Conservation (phyloP, 1,140 invertebrate genomes). For the Holotrichia oblita region DNA sequence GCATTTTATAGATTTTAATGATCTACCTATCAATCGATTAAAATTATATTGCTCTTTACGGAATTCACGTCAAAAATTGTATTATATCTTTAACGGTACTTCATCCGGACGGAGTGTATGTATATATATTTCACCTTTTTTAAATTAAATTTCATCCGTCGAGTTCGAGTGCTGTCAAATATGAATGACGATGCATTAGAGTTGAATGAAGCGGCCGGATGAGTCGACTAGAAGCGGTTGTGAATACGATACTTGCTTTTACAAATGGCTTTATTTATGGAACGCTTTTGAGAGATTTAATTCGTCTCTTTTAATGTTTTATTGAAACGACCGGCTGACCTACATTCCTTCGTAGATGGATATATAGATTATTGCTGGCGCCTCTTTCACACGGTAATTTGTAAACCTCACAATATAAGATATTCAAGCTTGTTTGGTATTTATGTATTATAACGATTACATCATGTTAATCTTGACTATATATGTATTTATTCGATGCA, state of each 20-base stretch:
- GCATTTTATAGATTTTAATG: too few species aligned
- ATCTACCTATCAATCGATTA: neutral
- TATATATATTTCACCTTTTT: neutral
- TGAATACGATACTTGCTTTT: slow-evolving; percentile 13
- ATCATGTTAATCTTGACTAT: too few species aligned
- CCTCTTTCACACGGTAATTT: neutral
- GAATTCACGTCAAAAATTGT: neutral
- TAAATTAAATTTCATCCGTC: neutral
- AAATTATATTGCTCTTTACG: neutral
- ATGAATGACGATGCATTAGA: neutral
- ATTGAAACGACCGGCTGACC: slow-evolving; percentile 4
- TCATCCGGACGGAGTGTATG: neutral
- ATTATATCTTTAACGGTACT: neutral
- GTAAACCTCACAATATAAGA: neutral
- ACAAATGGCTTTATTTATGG: neutral
- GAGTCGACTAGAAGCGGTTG: neutral
- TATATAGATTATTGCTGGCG: neutral
- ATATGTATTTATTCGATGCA: too few species aligned
- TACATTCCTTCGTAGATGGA: neutral
- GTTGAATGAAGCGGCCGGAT: neutral
- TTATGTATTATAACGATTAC: too few species aligned
- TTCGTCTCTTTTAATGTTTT: neutral
- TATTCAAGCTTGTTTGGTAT: neutral
- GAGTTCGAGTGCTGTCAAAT: neutral
- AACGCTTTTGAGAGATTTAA: slow-evolving; percentile 4